Percentiles rank a stretch among this genome's conserved stretches.
Evolutionary conservation across 1,140 invertebrate species (phyloP).

Genomic region (Anastatus disparis): DNA sequence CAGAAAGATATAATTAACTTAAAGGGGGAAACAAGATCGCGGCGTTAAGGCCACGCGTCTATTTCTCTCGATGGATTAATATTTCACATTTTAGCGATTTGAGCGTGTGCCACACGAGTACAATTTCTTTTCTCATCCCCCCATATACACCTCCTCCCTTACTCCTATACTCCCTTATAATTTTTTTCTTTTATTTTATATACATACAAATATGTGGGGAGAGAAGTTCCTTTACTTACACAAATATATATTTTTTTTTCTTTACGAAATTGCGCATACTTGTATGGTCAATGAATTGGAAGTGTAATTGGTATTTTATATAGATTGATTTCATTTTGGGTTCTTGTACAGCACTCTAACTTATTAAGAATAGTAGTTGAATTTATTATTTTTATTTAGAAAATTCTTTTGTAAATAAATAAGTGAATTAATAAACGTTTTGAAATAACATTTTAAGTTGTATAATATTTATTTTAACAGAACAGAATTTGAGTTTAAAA

Average conservation of each 20-base stretch:
- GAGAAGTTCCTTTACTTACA: background rate
- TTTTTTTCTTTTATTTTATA: background rate
- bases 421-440: no score
- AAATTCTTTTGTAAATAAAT: no score
- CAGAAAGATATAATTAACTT: slow-evolving; percentile 25
- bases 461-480: no score
- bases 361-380: background rate
- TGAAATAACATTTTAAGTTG: no score
- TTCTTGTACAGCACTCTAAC: background rate
- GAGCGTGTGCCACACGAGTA: background rate
- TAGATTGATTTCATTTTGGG: slow-evolving; percentile 9
- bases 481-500: no score
- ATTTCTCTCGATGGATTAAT: slow-evolving; percentile 16
- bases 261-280: background rate
- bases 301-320: no score
- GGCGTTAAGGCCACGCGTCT: background rate
- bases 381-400: slow-evolving; percentile 4
- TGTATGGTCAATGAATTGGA: no score
- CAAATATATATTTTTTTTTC: background rate
- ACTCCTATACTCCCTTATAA: no score
- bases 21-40: slow-evolving; percentile 4
- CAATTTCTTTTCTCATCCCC: background rate
- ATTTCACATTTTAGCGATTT: slow-evolving; percentile 16
- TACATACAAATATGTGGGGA: background rate
- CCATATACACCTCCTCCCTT: no score